phyloP scores from a whole-genome alignment of 2,113 vertebrate species.

The Fregetta grallaria region DNA sequence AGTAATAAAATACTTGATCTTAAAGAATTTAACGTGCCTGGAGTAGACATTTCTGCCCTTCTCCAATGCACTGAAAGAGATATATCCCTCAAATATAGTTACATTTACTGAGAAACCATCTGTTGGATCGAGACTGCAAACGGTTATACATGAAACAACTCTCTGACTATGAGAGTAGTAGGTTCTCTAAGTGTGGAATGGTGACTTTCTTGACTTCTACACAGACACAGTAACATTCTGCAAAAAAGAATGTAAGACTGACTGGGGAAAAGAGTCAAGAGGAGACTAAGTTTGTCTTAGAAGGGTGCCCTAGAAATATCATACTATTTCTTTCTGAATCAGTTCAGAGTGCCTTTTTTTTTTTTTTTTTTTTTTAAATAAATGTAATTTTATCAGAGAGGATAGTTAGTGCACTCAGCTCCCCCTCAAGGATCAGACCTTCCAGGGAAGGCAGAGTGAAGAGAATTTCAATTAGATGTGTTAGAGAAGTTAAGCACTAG shows the following conservation, averaged over 20 bases:
- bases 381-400: background rate
- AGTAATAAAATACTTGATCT: background rate
- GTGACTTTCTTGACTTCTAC: background rate
- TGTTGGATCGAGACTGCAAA: background rate
- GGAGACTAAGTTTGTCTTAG: background rate
- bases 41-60: background rate
- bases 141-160: rapidly evolving
- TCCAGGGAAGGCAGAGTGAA: background rate
- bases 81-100: background rate
- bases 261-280: background rate
- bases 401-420: background rate
- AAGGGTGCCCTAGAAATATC: background rate
- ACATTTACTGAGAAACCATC: background rate
- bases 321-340: background rate
- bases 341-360: background rate
- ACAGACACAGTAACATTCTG: background rate
- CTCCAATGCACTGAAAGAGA: background rate
- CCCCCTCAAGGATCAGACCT: background rate
- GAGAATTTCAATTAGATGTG: background rate
- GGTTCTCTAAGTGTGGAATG: background rate
- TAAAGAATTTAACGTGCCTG: rapidly evolving
- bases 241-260: background rate
- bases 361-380: background rate
- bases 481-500: background rate
- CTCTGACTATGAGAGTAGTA: background rate